Evolutionary conservation across 2,113 vertebrate genomes (phyloP).

Genomic region (Sminthopsis crassicaudata): DNA sequence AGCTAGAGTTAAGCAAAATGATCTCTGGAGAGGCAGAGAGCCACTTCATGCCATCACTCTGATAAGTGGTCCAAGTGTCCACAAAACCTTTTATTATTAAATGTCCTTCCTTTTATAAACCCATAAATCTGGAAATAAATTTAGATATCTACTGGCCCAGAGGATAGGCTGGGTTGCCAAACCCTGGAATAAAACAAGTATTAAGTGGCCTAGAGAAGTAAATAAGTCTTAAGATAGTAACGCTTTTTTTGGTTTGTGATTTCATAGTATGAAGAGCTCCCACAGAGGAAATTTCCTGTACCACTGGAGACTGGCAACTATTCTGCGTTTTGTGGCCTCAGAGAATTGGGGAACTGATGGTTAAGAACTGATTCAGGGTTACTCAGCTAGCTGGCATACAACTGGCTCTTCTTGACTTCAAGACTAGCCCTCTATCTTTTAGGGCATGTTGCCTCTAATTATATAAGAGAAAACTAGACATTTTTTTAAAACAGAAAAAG

Average conservation of each 20-base stretch:
- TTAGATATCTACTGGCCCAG: not conserved
- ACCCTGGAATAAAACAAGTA: no score
- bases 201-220: no score
- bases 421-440: not conserved
- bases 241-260: no score
- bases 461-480: not conserved
- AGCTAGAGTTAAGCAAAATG: not conserved
- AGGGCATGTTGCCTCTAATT: not conserved
- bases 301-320: not conserved
- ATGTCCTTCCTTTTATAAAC: not conserved
- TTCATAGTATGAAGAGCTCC: not conserved
- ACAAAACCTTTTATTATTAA: not conserved
- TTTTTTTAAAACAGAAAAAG: conserved; percentile 15
- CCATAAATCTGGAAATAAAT: not conserved
- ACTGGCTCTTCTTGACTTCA: not conserved
- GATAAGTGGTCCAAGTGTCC: not conserved
- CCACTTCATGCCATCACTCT: not conserved
- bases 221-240: no score
- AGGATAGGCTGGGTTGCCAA: not conserved
- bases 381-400: not conserved
- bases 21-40: not conserved
- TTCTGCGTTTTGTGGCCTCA: not conserved
- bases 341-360: not conserved
- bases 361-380: not conserved
- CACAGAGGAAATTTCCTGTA: not conserved